Evolutionary conservation across 1,140 invertebrate species (phyloP).

Genomic region (Aphaenogaster floridana): DNA sequence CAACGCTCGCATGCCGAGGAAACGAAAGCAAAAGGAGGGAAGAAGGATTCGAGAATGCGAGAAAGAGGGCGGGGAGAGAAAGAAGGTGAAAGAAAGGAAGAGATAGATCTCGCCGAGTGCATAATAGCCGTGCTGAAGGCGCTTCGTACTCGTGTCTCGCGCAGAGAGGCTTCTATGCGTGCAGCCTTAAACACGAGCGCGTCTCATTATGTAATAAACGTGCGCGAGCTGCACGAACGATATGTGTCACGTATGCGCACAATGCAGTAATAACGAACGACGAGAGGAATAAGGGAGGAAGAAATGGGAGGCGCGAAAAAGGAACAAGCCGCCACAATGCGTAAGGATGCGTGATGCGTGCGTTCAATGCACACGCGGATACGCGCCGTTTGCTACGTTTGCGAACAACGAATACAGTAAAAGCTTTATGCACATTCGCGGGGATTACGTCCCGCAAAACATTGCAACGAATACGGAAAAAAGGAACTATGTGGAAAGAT

Average conservation of each 20-base stretch:
- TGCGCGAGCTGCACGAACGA: constrained; percentile 56
- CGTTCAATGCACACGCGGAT: constrained; percentile 22
- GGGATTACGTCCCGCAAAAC: not conserved
- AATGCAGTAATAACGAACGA: constrained; percentile 55
- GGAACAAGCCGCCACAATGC: not conserved
- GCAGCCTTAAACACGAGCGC: constrained; percentile 56
- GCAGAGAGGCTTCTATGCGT: constrained; percentile 27
- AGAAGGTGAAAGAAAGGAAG: not conserved
- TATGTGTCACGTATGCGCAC: constrained; percentile 59
- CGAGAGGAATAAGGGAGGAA: constrained; percentile 34
- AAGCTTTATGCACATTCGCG: not conserved
- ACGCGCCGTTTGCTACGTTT: not conserved
- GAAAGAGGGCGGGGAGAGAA: not conserved
- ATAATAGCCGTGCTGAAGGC: constrained; percentile 52
- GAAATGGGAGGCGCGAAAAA: constrained; percentile 19
- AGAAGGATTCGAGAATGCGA: not conserved
- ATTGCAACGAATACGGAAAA: not conserved
- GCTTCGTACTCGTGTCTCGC: constrained; percentile 39
- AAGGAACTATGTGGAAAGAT: not conserved
- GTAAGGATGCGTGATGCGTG: constrained; percentile 10
- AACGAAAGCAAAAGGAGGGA: constrained; percentile 21
- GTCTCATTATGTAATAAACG: constrained; percentile 62
- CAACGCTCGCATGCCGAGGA: constrained; percentile 16
- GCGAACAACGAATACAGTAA: not conserved
- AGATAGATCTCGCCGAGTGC: constrained; percentile 36